Percentiles rank a stretch among this genome's conserved stretches.
Evolutionary conservation across 2,797 vertebrate genomes (phyloP).

Genomic region (Rhinella marina): DNA sequence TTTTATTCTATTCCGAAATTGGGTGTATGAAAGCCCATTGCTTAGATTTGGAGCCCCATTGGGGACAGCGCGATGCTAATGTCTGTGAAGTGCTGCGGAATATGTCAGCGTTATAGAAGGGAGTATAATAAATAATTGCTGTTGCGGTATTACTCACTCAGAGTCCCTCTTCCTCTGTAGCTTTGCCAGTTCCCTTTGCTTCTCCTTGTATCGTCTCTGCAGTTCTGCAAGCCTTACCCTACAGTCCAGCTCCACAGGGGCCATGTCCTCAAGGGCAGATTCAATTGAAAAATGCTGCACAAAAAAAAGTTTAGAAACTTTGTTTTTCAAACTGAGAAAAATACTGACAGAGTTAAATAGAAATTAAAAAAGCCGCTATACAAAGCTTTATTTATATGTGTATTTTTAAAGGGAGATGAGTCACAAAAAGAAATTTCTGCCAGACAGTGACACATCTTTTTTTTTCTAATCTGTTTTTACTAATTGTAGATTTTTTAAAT

Average conservation of each 20-base stretch:
- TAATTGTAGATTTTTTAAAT: no score
- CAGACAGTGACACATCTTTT: no score
- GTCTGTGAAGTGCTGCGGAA: no score
- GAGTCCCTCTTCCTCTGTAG: conserved; percentile 90
- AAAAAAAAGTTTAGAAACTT: not conserved
- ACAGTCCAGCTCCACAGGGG: conserved; percentile 90
- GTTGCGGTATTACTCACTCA: conserved; percentile 80
- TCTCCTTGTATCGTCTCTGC: conserved; percentile 92
- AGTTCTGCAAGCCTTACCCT: conserved; percentile 91
- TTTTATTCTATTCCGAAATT: not conserved
- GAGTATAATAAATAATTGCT: not conserved
- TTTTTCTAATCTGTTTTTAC: no score
- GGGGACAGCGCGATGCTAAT: no score
- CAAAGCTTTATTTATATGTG: no score
- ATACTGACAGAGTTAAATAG: not conserved
- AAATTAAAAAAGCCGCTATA: no score
- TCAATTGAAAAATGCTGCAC: conserved; percentile 87
- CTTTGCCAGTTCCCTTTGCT: conserved; percentile 91
- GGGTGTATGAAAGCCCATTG: not conserved
- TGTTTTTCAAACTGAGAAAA: not conserved
- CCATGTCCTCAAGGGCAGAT: conserved; percentile 87
- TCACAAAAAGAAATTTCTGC: no score
- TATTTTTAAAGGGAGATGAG: no score
- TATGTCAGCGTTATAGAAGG: no score
- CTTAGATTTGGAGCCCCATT: no score